These are phyloP conservation scores for Parascotia fuliginaria DNA, from an alignment of 2,888 invertebrate species.

Conservation along the genomic window DNA sequence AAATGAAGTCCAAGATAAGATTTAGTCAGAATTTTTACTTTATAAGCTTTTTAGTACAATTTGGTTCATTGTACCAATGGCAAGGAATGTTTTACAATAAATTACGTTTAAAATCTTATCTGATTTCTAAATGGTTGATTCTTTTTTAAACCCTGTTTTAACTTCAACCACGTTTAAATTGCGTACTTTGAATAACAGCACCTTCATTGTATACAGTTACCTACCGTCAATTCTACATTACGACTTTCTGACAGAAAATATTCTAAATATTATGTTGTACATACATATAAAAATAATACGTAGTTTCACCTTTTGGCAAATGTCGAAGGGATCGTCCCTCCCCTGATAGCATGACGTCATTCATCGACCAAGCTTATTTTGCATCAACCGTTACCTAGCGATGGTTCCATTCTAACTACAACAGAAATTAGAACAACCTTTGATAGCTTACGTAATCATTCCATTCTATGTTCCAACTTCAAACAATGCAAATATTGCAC, in stretches of 20 bases:
- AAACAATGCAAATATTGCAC: constrained; percentile 37
- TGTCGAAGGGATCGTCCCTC: constrained; percentile 50
- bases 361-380: constrained; percentile 68
- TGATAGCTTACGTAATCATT: constrained; percentile 30
- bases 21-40: too few relatives aligned
- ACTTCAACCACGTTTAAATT: background rate
- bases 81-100: background rate
- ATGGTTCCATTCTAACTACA: constrained; percentile 15
- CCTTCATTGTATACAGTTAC: constrained; percentile 6
- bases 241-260: constrained; percentile 1
- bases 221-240: constrained; percentile 5
- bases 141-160: background rate
- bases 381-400: constrained; percentile 48
- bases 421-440: constrained; percentile 18
- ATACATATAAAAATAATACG: background rate
- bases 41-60: too few relatives aligned
- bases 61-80: background rate
- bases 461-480: constrained; percentile 28
- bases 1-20: too few relatives aligned
- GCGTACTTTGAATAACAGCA: background rate
- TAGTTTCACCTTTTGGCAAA: constrained; percentile 46
- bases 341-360: constrained; percentile 52
- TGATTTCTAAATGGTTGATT: constrained; percentile 11
- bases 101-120: constrained; percentile 14
- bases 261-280: background rate